Conservation (phyloP, 2,113 vertebrate genomes). For the Lasiurus borealis region DNA sequence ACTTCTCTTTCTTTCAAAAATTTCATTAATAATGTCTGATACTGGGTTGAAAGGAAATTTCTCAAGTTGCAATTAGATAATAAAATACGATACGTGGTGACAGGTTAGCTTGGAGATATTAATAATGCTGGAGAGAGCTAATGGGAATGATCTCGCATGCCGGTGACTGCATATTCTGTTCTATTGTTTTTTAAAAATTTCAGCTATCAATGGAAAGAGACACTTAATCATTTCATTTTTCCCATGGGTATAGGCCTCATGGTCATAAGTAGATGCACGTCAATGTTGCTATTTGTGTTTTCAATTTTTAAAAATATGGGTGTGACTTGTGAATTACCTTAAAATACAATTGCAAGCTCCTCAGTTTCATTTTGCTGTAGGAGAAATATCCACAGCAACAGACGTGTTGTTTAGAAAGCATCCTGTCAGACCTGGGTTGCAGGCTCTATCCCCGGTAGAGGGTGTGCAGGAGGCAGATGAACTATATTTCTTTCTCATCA, state of each 20-base stretch:
- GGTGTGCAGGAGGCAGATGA: no score
- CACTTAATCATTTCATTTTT: background rate
- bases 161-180: background rate
- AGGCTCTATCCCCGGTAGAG: no score
- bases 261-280: background rate
- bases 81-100: background rate
- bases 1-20: background rate
- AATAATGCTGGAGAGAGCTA: background rate
- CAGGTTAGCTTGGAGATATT: background rate
- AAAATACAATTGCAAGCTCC: background rate
- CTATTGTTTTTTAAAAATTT: background rate
- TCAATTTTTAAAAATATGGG: background rate
- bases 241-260: background rate
- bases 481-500: no score
- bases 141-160: background rate
- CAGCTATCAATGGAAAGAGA: background rate
- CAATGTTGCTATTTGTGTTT: background rate
- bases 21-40: conserved; percentile 35
- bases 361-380: conserved; percentile 15
- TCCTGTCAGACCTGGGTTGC: background rate
- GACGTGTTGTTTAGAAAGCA: background rate
- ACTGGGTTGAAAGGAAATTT: background rate
- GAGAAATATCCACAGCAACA: background rate
- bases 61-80: conserved; percentile 23
- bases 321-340: background rate